Evolutionary conservation across 2,113 vertebrate genomes (phyloP).

Genomic region (Phrynosoma platyrhinos): DNA sequence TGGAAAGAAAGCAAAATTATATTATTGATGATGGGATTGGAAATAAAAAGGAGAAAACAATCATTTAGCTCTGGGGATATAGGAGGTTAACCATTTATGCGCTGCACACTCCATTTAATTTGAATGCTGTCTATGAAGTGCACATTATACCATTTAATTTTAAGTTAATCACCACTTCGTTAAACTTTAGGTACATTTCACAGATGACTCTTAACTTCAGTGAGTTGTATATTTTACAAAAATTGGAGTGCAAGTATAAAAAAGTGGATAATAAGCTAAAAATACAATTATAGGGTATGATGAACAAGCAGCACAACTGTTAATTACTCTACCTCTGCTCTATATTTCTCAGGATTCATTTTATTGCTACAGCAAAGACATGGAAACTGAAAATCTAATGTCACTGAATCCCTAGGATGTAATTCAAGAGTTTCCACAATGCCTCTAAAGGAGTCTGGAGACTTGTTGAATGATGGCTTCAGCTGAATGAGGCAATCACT

Average conservation of each 20-base stretch:
- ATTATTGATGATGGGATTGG: constrained; percentile 67
- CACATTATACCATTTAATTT: constrained; percentile 40
- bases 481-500: constrained; percentile 43
- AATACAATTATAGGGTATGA: constrained; percentile 55
- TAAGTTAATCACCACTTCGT: constrained; percentile 48
- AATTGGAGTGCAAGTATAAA: not conserved
- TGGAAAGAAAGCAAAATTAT: constrained; percentile 59
- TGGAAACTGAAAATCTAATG: constrained; percentile 69
- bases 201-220: constrained; percentile 28
- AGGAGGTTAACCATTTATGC: constrained; percentile 51
- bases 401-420: constrained; percentile 62
- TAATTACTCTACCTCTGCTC: constrained; percentile 47
- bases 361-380: constrained; percentile 62
- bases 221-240: constrained; percentile 8
- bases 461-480: constrained; percentile 54
- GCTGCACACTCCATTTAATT: constrained; percentile 24
- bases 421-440: constrained; percentile 56
- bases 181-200: constrained; percentile 55
- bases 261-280: constrained; percentile 57
- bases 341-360: constrained; percentile 53
- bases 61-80: constrained; percentile 65
- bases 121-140: constrained; percentile 45
- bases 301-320: constrained; percentile 46
- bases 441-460: constrained; percentile 43
- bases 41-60: constrained; percentile 31